Evolutionary conservation across 2,888 invertebrate species (phyloP).

Genomic region (Caenorhabditis angaria): DNA sequence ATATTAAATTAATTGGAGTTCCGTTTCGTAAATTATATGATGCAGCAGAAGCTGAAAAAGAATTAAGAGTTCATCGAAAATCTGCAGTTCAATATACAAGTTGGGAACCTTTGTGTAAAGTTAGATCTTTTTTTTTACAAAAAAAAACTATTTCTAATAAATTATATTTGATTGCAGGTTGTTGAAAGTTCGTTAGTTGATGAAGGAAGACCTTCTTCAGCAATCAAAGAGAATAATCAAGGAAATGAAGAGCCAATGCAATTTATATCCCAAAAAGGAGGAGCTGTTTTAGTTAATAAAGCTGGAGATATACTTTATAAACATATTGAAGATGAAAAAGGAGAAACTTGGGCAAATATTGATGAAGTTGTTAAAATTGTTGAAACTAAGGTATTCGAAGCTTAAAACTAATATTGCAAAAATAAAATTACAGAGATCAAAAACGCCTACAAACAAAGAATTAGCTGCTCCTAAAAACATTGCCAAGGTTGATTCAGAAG

Average conservation of each 20-base stretch:
- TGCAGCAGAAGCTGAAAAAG: constrained; percentile 49
- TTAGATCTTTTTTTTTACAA: constrained; percentile 11
- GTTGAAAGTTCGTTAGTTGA: constrained; percentile 43
- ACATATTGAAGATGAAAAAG: constrained; percentile 45
- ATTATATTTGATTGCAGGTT: constrained; percentile 18
- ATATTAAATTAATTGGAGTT: constrained; percentile 58
- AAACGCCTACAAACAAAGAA: constrained; percentile 8
- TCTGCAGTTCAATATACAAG: constrained; percentile 40
- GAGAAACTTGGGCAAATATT: constrained; percentile 44
- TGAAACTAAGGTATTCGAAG: constrained; percentile 15
- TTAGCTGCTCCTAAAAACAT: constrained; percentile 26
- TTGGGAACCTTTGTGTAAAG: constrained; percentile 47
- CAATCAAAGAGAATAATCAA: constrained; percentile 14
- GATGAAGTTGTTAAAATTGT: constrained; percentile 47
- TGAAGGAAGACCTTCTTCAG: constrained; percentile 2
- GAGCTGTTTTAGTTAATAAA: constrained; percentile 49
- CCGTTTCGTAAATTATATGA: constrained; percentile 57
- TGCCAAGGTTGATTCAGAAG: constrained; percentile 50
- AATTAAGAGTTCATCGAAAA: constrained; percentile 43
- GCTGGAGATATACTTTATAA: constrained; percentile 48
- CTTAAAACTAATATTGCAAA: constrained; percentile 9
- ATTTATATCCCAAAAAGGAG: constrained; percentile 43
- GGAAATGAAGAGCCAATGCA: constrained; percentile 27
- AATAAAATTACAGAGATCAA: constrained; percentile 13
- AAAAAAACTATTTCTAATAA: background rate